Evolutionary conservation across 2,888 invertebrate species (phyloP), one percentile per base, ranked within the genome.

Genomic region (Subacronicta megacephala): DNA sequence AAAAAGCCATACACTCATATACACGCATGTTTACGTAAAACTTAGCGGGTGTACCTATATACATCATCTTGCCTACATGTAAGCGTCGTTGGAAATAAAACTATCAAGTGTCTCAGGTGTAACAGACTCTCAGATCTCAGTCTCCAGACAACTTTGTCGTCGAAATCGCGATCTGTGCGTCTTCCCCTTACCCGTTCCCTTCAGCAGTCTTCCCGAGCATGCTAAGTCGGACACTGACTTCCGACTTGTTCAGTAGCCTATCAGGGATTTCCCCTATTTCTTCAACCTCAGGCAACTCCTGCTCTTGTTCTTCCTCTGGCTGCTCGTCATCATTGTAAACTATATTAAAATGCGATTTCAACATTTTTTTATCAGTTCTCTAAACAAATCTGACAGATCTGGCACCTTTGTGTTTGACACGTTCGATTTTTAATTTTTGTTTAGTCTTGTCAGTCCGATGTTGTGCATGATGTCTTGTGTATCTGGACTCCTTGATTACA

Each of bases 161-260:
- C 23, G 9, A 23, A 7, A 23, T 29, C 4, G 9, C 10, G 13
- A 13, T 18, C 10, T 13, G 7, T n/a, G 13, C 3, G 4, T 36
- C 29, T 23, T 6, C 9, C 9, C 12, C 42, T 71, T 75, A 94
- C 94, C 92, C 93, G 46, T 94, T 92, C 7, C 94, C 94, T 1
- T 87, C 89, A 16, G 92, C 93, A 1, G 91, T 93, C 72, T 91
- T 93, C 5, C 95, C 95, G 4, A 95, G 78, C 36, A 89, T 60
- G 56, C 90, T 88, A 3, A 95, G 83, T n/a, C 90, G 77, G 0
- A 83, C 62, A 56, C 88, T 82, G 23, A 94, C 82, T 52, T 94
- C 92, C 0, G 87, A 78, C 37, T 69, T 78, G 1, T 84, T 77
- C 2, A 94, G 79, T 18, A 49, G 62, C 51, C 83, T 82, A n/a